Percentiles rank a stretch among this genome's conserved stretches.
Evolutionary conservation across 2,888 invertebrate genomes (phyloP).

Genomic region (Erynnis tages): DNA sequence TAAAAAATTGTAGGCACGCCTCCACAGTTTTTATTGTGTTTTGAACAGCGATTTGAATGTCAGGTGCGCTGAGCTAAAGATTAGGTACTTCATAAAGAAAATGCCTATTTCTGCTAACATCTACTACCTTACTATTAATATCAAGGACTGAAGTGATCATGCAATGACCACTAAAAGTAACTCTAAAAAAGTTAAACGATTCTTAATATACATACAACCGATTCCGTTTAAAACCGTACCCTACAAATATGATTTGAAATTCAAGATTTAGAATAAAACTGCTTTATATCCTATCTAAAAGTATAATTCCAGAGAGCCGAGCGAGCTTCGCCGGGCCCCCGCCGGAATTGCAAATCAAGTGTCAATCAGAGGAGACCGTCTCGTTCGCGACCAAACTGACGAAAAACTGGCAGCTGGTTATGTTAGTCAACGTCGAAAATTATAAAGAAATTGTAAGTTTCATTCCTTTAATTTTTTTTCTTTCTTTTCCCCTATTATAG

Average conservation of each 20-base stretch:
- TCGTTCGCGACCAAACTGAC: conserved; percentile 31
- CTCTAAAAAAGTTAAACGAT: too few species aligned
- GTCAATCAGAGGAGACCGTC: conserved; percentile 31
- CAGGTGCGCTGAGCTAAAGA: too few species aligned
- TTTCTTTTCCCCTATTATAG: neutral
- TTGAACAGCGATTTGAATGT: too few species aligned
- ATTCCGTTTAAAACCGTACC: neutral
- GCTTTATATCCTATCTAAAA: conserved; percentile 10
- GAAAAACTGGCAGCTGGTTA: conserved; percentile 31
- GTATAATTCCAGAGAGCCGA: conserved; percentile 29
- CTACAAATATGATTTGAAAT: neutral
- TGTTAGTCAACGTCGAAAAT: conserved; percentile 34
- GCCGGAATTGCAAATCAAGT: conserved; percentile 31
- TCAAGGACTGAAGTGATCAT: too few species aligned
- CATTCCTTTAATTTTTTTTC: too few species aligned
- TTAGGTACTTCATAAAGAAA: too few species aligned
- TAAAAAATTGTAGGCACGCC: too few species aligned
- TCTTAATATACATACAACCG: too few species aligned
- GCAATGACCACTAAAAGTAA: too few species aligned
- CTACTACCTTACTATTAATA: too few species aligned
- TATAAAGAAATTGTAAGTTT: conserved; percentile 31
- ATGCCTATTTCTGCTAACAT: too few species aligned
- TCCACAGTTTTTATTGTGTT: too few species aligned
- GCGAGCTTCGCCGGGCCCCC: conserved; percentile 28
- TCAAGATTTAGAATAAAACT: neutral